These are phyloP conservation scores for Babyrousa celebensis DNA, from an alignment of 2,797 vertebrate genomes.

Conservation along the genomic window DNA sequence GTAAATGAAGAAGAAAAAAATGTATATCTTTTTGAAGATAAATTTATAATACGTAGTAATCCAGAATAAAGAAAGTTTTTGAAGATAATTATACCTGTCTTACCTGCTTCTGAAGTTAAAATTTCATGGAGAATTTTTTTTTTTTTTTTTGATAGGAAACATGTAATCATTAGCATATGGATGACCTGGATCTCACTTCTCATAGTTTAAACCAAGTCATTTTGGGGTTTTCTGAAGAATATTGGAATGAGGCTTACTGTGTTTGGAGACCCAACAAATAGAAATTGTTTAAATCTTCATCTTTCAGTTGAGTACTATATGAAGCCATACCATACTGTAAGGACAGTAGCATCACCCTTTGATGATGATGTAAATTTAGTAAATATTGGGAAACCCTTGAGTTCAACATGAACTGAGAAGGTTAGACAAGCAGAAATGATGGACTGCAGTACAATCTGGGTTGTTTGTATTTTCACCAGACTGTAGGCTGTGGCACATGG, in stretches of 20 bases:
- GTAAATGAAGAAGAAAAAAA: slow-evolving; percentile 7
- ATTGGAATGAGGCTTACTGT: not conserved
- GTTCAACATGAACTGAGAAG: not conserved
- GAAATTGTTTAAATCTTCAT: not conserved
- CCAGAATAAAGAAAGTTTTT: slow-evolving; percentile 41
- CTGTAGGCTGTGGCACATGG: not conserved
- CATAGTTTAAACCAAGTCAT: not conserved
- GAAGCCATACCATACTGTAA: not conserved
- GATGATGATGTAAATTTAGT: not conserved
- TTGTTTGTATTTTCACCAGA: not conserved
- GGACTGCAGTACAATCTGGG: not conserved
- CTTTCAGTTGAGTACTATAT: not conserved
- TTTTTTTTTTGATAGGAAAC: not conserved
- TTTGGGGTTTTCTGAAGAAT: not conserved
- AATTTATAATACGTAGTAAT: slow-evolving; percentile 30
- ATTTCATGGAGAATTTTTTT: slow-evolving; percentile 33
- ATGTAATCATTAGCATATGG: not conserved
- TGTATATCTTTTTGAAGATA: not conserved
- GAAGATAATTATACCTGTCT: not conserved
- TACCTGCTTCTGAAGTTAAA: slow-evolving; percentile 66
- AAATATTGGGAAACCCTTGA: not conserved
- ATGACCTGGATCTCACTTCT: not conserved
- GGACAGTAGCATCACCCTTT: not conserved
- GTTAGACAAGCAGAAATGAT: not conserved
- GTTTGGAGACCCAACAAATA: not conserved